Conservation (phyloP, 2,113 vertebrate species). For the Casuarius casuarius region DNA sequence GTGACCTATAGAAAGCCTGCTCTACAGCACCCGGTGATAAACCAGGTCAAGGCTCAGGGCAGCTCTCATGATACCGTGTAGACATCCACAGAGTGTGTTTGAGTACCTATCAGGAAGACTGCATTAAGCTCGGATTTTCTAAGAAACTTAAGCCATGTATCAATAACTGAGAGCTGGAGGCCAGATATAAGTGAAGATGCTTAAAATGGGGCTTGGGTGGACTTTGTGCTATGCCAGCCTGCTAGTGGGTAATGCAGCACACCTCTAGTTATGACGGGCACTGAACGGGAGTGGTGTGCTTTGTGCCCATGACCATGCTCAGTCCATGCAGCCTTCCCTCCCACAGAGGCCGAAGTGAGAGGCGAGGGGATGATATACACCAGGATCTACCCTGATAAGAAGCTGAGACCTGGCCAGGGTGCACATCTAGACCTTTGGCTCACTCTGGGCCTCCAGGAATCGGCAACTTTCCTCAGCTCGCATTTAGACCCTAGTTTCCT, state of each 20-base stretch:
- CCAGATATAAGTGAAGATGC: neutral
- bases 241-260: neutral
- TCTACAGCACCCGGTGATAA: neutral
- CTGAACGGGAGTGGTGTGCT: rapidly evolving
- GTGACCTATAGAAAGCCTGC: neutral
- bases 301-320: neutral
- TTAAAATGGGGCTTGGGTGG: neutral
- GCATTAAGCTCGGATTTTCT: neutral
- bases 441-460: neutral
- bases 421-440: neutral
- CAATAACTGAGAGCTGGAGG: neutral
- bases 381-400: neutral
- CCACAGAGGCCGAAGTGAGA: neutral
- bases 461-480: neutral
- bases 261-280: neutral
- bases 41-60: neutral
- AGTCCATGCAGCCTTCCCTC: neutral
- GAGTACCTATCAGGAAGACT: neutral
- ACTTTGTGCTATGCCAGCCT: rapidly evolving
- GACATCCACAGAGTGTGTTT: neutral
- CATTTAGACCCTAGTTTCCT: neutral
- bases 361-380: neutral
- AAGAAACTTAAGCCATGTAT: neutral
- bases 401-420: neutral
- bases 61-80: neutral